Evolutionary conservation across 2,888 invertebrate genomes (phyloP).

Genomic region (Drosophila melanosoma): DNA sequence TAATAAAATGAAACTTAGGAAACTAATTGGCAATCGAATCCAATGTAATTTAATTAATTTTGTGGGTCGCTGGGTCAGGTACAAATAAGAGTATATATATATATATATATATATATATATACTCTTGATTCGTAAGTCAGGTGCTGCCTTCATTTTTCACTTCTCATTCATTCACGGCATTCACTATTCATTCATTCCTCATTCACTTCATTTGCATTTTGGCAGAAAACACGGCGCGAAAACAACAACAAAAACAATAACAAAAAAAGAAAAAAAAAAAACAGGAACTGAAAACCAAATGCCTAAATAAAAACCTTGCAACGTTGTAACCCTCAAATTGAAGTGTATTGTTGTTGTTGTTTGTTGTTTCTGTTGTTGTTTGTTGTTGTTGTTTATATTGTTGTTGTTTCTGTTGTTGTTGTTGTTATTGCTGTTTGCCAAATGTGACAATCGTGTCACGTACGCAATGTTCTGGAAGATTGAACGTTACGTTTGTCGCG

Average conservation of each 20-base stretch:
- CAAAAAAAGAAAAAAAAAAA: constrained; percentile 23
- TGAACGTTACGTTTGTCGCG: constrained; percentile 84
- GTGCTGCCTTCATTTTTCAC: constrained; percentile 67
- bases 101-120: not conserved
- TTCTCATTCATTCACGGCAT: constrained; percentile 35
- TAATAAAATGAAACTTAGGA: constrained; percentile 10
- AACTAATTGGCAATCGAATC: constrained; percentile 47
- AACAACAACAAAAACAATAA: constrained; percentile 35
- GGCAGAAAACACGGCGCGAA: constrained; percentile 46
- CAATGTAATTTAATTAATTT: constrained; percentile 75
- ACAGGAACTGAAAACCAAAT: constrained; percentile 36
- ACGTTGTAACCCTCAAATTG: constrained; percentile 49
- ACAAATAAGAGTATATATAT: not conserved
- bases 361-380: constrained; percentile 14
- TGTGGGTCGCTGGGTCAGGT: constrained; percentile 73
- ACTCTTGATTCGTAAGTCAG: constrained; percentile 40
- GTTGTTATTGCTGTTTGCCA: constrained; percentile 45
- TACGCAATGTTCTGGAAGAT: constrained; percentile 83
- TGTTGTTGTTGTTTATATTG: constrained; percentile 11
- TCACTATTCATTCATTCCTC: constrained; percentile 40
- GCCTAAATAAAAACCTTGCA: constrained; percentile 59
- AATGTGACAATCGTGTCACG: constrained; percentile 83
- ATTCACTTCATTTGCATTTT: constrained; percentile 73
- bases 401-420: constrained; percentile 19
- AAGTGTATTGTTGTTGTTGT: constrained; percentile 18